A percentile compares a stretch with the other conserved stretches of the same genome.
Evolutionary conservation across 2,797 vertebrate species (phyloP).

Genomic region (Cynopterus sphinx): DNA sequence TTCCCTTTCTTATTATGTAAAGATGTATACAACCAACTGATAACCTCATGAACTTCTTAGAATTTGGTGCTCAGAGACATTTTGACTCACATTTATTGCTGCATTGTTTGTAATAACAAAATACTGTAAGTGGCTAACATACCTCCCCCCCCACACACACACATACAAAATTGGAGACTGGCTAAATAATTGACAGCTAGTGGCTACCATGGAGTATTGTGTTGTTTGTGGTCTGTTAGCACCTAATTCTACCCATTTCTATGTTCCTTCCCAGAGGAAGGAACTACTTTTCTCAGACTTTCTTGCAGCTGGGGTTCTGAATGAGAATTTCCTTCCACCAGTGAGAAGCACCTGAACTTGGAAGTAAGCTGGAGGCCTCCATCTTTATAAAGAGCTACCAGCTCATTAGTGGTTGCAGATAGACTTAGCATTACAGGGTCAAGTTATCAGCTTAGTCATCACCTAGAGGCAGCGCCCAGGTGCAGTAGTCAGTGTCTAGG

Average conservation of each 20-base stretch:
- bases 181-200: neutral
- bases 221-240: neutral
- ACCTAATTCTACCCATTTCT: neutral
- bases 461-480: neutral
- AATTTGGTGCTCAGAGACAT: neutral
- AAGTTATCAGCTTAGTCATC: neutral
- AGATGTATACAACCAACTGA: neutral
- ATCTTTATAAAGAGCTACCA: neutral
- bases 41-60: neutral
- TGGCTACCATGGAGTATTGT: neutral
- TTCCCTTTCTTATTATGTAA: neutral
- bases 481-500: neutral
- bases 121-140: neutral
- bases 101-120: neutral
- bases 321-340: neutral
- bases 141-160: no score
- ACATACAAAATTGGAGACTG: neutral
- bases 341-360: neutral
- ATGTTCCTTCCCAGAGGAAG: neutral
- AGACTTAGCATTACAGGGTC: neutral
- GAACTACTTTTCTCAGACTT: neutral
- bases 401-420: neutral
- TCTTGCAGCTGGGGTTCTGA: neutral
- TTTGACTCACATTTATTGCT: neutral
- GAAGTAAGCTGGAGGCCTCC: neutral